A percentile compares a stretch with the other conserved stretches of the same genome.
phyloP scores from a whole-genome alignment of 2,113 vertebrate species.

The Laticauda colubrina region DNA sequence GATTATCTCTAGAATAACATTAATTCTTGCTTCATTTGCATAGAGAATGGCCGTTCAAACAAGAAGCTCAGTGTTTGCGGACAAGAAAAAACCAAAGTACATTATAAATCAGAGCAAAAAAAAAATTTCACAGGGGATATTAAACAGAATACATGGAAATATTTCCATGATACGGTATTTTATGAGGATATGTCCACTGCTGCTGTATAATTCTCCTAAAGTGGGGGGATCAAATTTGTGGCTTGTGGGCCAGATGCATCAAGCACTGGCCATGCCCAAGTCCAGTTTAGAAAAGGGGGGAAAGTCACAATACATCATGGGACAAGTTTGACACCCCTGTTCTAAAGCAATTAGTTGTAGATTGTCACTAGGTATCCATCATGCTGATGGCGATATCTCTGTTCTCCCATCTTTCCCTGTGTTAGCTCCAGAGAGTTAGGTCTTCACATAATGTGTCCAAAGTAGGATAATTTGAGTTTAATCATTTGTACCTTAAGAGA shows the following conservation, averaged over 20 bases:
- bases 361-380: not conserved
- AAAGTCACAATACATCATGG: too few relatives aligned
- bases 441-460: not conserved
- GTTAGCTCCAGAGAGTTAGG: not conserved
- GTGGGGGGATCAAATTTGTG: too few relatives aligned
- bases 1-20: constrained; percentile 15
- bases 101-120: not conserved
- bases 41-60: not conserved
- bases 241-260: too few relatives aligned
- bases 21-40: not conserved
- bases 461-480: not conserved
- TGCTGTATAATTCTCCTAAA: not conserved
- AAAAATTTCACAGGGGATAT: not conserved
- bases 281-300: too few relatives aligned
- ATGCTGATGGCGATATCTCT: not conserved
- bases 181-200: not conserved
- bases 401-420: not conserved
- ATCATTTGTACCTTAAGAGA: not conserved
- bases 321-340: too few relatives aligned
- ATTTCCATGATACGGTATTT: not conserved
- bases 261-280: too few relatives aligned
- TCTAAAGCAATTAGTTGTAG: too few relatives aligned
- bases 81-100: not conserved
- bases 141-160: not conserved
- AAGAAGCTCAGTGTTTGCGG: not conserved